These are phyloP conservation scores for Harpagoxenus sublaevis DNA, from an alignment of 2,888 invertebrate species.

Conservation along the genomic window DNA sequence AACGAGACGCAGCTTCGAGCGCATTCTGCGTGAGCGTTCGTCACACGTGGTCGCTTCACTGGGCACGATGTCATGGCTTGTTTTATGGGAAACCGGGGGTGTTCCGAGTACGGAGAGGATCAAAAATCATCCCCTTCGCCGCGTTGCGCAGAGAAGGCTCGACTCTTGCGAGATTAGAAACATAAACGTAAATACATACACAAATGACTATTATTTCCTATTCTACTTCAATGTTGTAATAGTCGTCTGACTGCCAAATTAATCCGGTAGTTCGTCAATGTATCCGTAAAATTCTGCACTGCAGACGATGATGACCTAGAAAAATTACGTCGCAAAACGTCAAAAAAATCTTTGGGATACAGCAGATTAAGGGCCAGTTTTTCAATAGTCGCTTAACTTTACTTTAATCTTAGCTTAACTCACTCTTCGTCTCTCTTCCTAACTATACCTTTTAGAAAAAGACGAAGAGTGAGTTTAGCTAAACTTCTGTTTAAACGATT, in stretches of 20 bases:
- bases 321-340: neutral
- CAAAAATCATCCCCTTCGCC: conserved; percentile 64
- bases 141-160: neutral
- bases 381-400: too few species aligned
- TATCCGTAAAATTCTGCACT: neutral
- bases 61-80: conserved; percentile 85
- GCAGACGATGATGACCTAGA: too few species aligned
- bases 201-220: neutral
- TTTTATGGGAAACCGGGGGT: conserved; percentile 82
- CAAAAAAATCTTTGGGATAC: neutral
- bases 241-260: neutral
- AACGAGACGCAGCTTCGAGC: conserved; percentile 78
- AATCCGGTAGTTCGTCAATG: neutral
- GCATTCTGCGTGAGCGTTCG: conserved; percentile 66
- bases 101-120: conserved; percentile 54
- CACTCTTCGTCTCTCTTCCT: too few species aligned
- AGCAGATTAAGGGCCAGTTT: neutral
- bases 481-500: too few species aligned
- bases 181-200: neutral
- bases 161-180: conserved; percentile 10
- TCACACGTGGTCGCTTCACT: conserved; percentile 76
- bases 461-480: too few species aligned
- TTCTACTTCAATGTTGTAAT: neutral
- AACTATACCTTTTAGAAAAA: too few species aligned
- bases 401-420: too few species aligned